phyloP scores from a whole-genome alignment of 2,113 vertebrate species.

The Otus sunia region DNA sequence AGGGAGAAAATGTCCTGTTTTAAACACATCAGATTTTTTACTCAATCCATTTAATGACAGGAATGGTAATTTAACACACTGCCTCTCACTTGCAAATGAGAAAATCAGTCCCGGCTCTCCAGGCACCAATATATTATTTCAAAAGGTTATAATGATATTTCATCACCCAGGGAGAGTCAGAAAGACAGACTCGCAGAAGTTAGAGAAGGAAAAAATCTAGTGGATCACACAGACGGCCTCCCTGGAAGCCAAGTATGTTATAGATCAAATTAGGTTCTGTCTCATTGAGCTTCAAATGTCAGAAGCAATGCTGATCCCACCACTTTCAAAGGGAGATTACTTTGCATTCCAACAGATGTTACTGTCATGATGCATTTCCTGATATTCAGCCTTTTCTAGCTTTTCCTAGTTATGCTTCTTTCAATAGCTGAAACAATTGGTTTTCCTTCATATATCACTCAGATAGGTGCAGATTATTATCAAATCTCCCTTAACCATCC shows the following conservation, averaged over 20 bases:
- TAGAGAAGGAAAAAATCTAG: neutral
- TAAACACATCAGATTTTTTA: neutral
- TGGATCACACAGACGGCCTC: neutral
- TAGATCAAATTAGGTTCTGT: neutral
- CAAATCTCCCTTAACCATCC: neutral
- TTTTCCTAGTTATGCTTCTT: neutral
- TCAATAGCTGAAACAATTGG: neutral
- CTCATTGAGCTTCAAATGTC: neutral
- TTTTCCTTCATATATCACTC: neutral
- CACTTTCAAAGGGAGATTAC: neutral
- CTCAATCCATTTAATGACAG: slow-evolving; percentile 11
- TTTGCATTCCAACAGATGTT: neutral
- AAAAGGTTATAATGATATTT: slow-evolving; percentile 64
- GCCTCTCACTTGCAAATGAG: slow-evolving; percentile 46
- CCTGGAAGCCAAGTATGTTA: neutral
- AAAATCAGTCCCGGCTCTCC: slow-evolving; percentile 40
- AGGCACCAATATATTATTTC: slow-evolving; percentile 33
- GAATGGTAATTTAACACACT: slow-evolving; percentile 31
- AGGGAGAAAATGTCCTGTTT: neutral
- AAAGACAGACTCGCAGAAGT: neutral
- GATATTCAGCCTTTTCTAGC: neutral
- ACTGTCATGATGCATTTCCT: neutral
- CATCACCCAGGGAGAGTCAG: slow-evolving; percentile 13
- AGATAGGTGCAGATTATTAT: neutral
- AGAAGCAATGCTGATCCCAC: neutral